These are phyloP conservation scores for Cottus gobio DNA, from an alignment of 2,113 vertebrate species.

Conservation along the genomic window DNA sequence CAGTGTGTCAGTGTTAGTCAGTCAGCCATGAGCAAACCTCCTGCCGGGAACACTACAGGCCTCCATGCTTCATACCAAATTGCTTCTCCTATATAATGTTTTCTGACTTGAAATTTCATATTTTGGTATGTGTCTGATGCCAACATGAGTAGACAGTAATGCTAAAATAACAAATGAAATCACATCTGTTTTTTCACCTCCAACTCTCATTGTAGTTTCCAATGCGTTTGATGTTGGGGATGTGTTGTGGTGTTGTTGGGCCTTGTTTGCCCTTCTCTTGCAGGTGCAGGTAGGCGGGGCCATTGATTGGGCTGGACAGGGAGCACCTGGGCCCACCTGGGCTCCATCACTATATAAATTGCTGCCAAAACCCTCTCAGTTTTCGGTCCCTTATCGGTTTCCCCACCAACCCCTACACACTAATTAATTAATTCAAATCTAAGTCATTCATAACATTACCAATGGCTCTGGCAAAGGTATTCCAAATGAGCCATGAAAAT, in stretches of 20 bases:
- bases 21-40: conserved; percentile 13
- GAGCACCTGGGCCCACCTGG: background rate
- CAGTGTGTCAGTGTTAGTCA: conserved; percentile 45
- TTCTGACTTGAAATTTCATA: background rate
- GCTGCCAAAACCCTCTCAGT: background rate
- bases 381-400: background rate
- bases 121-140: background rate
- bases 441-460: background rate
- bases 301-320: background rate
- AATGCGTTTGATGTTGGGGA: background rate
- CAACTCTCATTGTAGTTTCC: background rate
- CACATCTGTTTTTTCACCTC: background rate
- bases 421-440: background rate
- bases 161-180: background rate
- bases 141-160: background rate
- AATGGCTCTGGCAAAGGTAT: background rate
- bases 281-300: too few relatives aligned
- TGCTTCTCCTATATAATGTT: background rate
- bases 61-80: background rate
- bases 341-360: background rate
- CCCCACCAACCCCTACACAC: background rate
- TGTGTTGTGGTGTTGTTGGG: background rate
- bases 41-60: conserved; percentile 5
- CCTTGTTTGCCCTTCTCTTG: background rate
- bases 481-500: background rate